Conservation (phyloP, 2,888 invertebrate species). For the Caradrina clavipalpis region DNA sequence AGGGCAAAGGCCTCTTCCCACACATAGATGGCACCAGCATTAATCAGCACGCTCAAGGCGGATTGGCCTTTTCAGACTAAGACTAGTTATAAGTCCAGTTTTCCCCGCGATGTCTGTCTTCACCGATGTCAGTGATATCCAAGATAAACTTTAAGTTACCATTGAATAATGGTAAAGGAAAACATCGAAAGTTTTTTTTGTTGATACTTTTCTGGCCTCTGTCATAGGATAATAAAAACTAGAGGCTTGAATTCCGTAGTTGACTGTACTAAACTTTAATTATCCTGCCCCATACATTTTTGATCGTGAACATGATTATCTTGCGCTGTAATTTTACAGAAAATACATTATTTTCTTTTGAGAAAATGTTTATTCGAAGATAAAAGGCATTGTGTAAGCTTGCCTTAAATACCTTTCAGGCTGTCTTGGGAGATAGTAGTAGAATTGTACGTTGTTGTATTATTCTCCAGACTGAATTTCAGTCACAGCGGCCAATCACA, state of each 20-base stretch:
- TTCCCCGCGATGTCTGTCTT: too few species aligned
- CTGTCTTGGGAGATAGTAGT: conserved; percentile 6
- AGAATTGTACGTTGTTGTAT: not conserved
- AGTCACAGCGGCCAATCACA: too few species aligned
- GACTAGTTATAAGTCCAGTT: too few species aligned
- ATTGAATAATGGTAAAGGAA: not conserved
- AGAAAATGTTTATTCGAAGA: conserved; percentile 11
- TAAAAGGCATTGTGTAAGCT: conserved; percentile 37
- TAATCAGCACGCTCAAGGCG: too few species aligned
- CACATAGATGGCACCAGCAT: too few species aligned
- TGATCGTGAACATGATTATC: conserved; percentile 43
- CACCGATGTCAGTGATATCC: too few species aligned
- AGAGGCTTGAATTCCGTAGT: not conserved
- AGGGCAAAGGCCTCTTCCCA: too few species aligned
- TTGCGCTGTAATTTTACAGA: conserved; percentile 36
- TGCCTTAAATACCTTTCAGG: conserved; percentile 12
- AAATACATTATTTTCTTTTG: conserved; percentile 17
- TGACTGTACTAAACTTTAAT: conserved; percentile 32
- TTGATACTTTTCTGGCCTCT: not conserved
- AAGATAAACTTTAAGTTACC: too few species aligned
- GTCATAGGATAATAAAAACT: not conserved
- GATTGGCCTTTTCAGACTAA: too few species aligned
- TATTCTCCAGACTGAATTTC: too few species aligned
- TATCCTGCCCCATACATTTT: conserved; percentile 39
- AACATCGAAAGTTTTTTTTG: not conserved